Base-by-base conservation (phyloP, 2,113 vertebrate species). In the Chitala chitala region DNA sequence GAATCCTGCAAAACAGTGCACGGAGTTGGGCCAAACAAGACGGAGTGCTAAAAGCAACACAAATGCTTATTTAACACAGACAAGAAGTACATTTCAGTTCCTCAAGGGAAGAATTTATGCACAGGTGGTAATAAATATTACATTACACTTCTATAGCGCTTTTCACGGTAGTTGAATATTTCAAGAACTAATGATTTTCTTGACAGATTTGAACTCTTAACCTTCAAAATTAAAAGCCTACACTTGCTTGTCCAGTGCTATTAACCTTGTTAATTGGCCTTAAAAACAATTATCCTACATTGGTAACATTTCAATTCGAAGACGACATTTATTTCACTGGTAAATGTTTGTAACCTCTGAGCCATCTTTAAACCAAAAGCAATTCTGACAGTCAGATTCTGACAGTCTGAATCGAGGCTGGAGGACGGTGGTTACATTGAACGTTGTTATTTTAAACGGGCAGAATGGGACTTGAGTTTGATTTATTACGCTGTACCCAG, bases 1-100 rank as follows among this genome's bases (percentile, higher is more conserved):
- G 87, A 94, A 96, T 84, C 92, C 97, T 99, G 80, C 74, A 76
- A 64, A 87, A 79, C 80, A 81, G 13, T 24, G 1, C 72, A 69
- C 3, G 22, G 40, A 26, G 6, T 51, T 26, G 33, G 46, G 40
- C 26, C 13, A 26, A 26, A n/a, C 26, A 36, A 1, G 9, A 50
- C 64, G 63, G 2, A 5, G 0, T 36, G 59, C n/a, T 9, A 26
- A 44, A 20, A 44, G 20, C 12, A 66, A 44, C 20, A 12, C 24
- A 9, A 4, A 15, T 8, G 64, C 40, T 66, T n/a, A 22, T 66
- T 66, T 44, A 15, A 20, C 33, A 63, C 4, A 63, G 33, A n/a
- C n/a, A n/a, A n/a, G n/a, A n/a, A n/a, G n/a, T n/a, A n/a, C n/a
- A n/a, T n/a, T n/a, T n/a, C n/a, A n/a, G n/a, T n/a, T n/a, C n/a